These are phyloP conservation scores for Philonicus albiceps DNA, from an alignment of 2,888 invertebrate species.

Conservation along the genomic window DNA sequence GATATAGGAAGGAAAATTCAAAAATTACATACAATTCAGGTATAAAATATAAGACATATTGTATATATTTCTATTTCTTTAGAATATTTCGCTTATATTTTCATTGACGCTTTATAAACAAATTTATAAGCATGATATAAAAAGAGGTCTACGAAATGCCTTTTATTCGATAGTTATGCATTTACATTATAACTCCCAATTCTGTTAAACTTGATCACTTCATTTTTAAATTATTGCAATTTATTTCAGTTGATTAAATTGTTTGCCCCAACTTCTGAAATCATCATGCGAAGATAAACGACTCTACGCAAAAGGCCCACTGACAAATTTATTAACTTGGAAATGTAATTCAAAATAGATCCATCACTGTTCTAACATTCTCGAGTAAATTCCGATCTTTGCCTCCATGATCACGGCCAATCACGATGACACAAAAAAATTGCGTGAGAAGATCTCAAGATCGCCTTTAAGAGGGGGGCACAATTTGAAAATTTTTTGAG, in stretches of 20 bases:
- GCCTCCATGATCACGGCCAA: not conserved
- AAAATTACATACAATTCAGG: too few relatives aligned
- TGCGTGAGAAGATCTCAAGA: not conserved
- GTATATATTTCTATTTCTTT: too few relatives aligned
- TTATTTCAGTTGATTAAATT: not conserved
- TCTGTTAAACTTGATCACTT: not conserved
- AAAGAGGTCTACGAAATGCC: too few relatives aligned
- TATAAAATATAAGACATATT: too few relatives aligned
- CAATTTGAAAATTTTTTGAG: not conserved
- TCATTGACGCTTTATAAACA: too few relatives aligned
- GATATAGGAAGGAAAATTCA: too few relatives aligned
- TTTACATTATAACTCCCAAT: too few relatives aligned
- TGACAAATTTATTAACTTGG: not conserved
- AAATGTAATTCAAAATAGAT: not conserved
- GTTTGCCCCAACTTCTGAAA: not conserved
- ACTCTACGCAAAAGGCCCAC: not conserved
- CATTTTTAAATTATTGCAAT: not conserved
- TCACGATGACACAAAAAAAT: not conserved
- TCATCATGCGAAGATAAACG: not conserved
- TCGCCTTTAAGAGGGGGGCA: not conserved
- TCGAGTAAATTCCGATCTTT: not conserved
- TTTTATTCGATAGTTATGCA: too few relatives aligned
- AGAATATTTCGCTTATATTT: too few relatives aligned
- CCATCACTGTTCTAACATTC: not conserved
- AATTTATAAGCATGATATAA: too few relatives aligned